A percentile compares a stretch with the other conserved stretches of the same genome.
Evolutionary conservation across 2,113 vertebrate species (phyloP).

Genomic region (Alouatta palliata): DNA sequence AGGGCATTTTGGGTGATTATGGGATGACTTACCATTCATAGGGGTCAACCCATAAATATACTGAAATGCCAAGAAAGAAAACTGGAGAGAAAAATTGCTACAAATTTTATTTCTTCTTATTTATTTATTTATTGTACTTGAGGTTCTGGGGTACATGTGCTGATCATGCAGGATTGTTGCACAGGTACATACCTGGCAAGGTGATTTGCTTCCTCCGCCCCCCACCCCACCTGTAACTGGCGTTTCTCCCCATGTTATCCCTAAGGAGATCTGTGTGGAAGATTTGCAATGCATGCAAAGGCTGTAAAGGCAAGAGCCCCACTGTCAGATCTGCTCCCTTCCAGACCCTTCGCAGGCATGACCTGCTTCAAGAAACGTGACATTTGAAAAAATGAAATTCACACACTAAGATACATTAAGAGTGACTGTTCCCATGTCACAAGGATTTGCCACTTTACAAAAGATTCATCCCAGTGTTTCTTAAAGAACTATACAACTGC

Average conservation of each 20-base stretch:
- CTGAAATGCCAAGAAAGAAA: not conserved
- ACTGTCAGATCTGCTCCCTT: not conserved
- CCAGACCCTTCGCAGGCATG: not conserved
- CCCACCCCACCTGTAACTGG: too few relatives aligned
- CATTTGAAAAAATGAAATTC: not conserved
- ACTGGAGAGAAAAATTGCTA: not conserved
- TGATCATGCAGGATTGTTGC: too few relatives aligned
- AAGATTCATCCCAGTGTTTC: not conserved
- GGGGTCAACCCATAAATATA: not conserved
- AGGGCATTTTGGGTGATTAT: not conserved
- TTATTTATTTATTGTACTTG: too few relatives aligned
- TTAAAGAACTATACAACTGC: not conserved
- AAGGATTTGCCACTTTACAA: not conserved
- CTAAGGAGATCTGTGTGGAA: not conserved
- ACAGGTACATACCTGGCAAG: too few relatives aligned
- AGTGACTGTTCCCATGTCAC: not conserved
- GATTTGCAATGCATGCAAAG: not conserved
- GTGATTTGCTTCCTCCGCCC: too few relatives aligned
- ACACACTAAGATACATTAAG: not conserved
- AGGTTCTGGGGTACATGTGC: too few relatives aligned
- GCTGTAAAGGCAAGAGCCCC: not conserved
- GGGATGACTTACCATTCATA: not conserved
- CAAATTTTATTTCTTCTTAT: not conserved
- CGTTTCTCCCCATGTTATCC: too few relatives aligned
- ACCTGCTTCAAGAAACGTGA: not conserved